phyloP scores from a whole-genome alignment of 2,888 invertebrate species.

The Cataglyphis livida region DNA sequence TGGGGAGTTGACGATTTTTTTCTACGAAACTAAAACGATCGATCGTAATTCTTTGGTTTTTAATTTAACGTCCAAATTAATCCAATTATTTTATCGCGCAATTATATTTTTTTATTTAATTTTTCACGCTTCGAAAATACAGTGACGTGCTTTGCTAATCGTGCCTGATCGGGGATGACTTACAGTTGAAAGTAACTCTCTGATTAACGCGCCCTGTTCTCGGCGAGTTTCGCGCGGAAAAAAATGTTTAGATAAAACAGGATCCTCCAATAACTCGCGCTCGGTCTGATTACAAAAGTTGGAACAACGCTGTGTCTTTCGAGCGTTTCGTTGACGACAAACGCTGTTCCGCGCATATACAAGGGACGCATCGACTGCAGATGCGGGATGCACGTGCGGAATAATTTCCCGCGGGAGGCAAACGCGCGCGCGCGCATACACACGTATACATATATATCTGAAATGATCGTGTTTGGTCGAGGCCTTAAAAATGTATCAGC shows the following conservation, averaged over 20 bases:
- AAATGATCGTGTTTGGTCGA: slow-evolving; percentile 1
- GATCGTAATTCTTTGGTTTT: not conserved
- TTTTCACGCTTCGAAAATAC: not conserved
- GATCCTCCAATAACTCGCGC: slow-evolving; percentile 28
- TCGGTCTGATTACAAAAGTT: slow-evolving; percentile 56
- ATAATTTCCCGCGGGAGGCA: slow-evolving; percentile 83
- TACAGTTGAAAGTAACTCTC: slow-evolving; percentile 16
- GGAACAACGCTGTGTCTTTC: slow-evolving; percentile 52
- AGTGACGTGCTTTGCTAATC: not conserved
- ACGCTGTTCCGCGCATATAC: slow-evolving; percentile 37
- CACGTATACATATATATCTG: slow-evolving; percentile 4
- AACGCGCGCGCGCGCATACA: slow-evolving; percentile 62
- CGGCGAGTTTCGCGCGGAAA: not conserved
- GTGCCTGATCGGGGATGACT: not conserved
- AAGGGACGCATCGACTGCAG: slow-evolving; percentile 43
- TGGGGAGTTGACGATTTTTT: not conserved
- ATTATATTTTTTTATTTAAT: slow-evolving; percentile 5
- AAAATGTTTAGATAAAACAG: slow-evolving; percentile 41
- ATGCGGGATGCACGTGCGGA: slow-evolving; percentile 59
- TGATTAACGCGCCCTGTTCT: slow-evolving; percentile 4
- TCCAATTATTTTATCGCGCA: not conserved
- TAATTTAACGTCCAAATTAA: not conserved
- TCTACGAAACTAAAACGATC: not conserved
- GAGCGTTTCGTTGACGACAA: slow-evolving; percentile 47
- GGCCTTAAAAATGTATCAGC: slow-evolving; percentile 56